Evolutionary conservation across 92 coral and sea anemone species (phyloP).

Genomic region (Porites cylindrica): DNA sequence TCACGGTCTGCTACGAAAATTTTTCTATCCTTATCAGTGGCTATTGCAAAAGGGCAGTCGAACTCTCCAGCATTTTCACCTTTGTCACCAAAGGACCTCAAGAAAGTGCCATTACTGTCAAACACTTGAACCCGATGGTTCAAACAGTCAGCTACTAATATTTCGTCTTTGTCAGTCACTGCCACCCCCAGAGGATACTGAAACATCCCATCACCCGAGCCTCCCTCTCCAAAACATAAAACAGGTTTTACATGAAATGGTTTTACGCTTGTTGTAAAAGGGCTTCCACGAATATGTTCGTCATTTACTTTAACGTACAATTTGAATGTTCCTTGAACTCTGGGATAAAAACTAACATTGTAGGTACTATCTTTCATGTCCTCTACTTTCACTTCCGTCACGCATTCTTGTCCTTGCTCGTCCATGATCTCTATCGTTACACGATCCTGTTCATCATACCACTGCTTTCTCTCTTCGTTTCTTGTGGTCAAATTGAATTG

Average conservation of each 20-base stretch:
- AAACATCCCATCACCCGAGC: constrained; percentile 2
- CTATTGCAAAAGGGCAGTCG: background rate
- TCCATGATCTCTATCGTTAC: background rate
- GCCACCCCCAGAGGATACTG: background rate
- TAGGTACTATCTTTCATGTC: background rate
- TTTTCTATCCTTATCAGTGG: background rate
- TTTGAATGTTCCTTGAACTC: background rate
- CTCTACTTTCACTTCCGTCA: background rate
- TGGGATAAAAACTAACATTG: background rate
- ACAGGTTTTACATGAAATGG: background rate
- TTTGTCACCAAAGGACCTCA: background rate
- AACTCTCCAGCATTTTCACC: background rate
- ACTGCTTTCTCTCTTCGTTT: background rate
- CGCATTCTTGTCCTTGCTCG: background rate
- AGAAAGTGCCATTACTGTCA: background rate
- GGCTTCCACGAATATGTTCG: background rate
- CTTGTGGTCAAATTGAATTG: constrained; percentile 5
- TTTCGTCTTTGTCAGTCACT: constrained; percentile 8
- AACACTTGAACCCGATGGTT: background rate
- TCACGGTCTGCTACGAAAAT: background rate
- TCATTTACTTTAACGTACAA: background rate
- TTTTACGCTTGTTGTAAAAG: background rate
- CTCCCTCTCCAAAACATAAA: background rate
- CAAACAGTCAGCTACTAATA: background rate
- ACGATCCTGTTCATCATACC: background rate